phyloP scores from a whole-genome alignment of 2,888 invertebrate genomes.

The Zhengitettix transpicula region DNA sequence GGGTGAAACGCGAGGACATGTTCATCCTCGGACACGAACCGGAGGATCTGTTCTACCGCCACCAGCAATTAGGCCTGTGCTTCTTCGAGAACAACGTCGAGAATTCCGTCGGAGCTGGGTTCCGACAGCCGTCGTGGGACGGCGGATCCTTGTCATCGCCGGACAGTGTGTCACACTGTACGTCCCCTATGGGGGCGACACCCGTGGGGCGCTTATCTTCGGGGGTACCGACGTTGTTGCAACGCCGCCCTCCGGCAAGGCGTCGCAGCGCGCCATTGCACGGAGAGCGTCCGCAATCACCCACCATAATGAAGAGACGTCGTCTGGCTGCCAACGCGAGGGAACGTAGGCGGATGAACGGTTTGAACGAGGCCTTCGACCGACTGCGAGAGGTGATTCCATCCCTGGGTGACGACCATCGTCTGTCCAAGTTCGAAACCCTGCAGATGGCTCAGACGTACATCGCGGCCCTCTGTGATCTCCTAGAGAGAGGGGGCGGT shows the following conservation, averaged over 20 bases:
- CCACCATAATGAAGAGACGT: constrained; percentile 34
- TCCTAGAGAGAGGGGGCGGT: constrained; percentile 24
- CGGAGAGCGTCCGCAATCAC: constrained; percentile 5
- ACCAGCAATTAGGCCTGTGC: too few species aligned
- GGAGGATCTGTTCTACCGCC: background rate
- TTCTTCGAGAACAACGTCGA: too few species aligned
- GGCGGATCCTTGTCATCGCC: too few species aligned
- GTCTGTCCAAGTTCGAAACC: constrained; percentile 60
- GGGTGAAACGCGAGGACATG: background rate
- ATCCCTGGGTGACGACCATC: constrained; percentile 48
- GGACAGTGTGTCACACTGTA: too few species aligned
- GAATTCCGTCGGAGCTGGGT: too few species aligned
- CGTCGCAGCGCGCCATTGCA: background rate
- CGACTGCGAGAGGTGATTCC: constrained; percentile 54
- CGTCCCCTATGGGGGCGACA: background rate
- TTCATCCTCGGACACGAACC: background rate
- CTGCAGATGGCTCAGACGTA: constrained; percentile 67
- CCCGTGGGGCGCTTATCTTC: background rate
- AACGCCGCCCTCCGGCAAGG: background rate
- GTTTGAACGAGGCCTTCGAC: constrained; percentile 59
- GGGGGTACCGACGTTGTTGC: background rate
- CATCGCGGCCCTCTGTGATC: constrained; percentile 48
- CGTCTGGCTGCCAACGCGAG: constrained; percentile 57
- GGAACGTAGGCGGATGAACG: constrained; percentile 57
- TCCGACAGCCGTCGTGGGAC: too few species aligned